phyloP scores from a whole-genome alignment of 1,140 invertebrate species.

The Philotrypesis tridentata region DNA sequence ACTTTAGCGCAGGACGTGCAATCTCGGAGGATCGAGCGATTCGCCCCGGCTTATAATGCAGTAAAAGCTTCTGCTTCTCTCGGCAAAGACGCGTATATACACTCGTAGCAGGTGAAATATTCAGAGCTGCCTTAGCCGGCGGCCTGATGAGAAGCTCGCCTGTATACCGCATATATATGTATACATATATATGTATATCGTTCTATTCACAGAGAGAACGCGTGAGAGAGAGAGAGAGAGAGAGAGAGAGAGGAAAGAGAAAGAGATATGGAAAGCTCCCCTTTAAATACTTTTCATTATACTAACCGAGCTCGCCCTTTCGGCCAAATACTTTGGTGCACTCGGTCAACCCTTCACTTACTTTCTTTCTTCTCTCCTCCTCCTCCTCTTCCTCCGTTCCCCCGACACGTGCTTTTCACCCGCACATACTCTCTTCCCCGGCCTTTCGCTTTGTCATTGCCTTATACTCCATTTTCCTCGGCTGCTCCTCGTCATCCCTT shows the following conservation, averaged over 20 bases:
- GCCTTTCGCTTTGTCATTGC: conserved; percentile 34
- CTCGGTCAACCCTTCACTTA: conserved; percentile 33
- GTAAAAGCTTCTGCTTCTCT: neutral
- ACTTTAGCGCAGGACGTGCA: neutral
- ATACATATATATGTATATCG: too few relatives aligned
- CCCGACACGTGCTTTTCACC: conserved; percentile 14
- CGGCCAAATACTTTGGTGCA: conserved; percentile 21
- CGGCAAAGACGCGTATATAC: neutral
- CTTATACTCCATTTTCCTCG: conserved; percentile 44
- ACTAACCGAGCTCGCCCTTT: conserved; percentile 24
- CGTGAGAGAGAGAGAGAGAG: too few relatives aligned
- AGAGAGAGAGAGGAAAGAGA: too few relatives aligned
- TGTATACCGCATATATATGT: too few relatives aligned
- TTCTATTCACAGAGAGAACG: conserved; percentile 15
- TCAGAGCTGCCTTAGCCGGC: conserved; percentile 28
- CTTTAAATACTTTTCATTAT: conserved; percentile 46
- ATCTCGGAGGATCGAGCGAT: conserved; percentile 14
- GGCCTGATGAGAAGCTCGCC: conserved; percentile 38
- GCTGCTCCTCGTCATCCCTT: neutral
- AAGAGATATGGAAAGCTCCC: too few relatives aligned
- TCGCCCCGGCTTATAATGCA: conserved; percentile 8
- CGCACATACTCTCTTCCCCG: conserved; percentile 14
- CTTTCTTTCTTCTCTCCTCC: conserved; percentile 30
- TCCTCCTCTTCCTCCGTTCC: too few relatives aligned
- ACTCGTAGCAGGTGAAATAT: conserved; percentile 41